Evolutionary conservation across 2,797 vertebrate genomes (phyloP), one percentile per base, ranked within the genome.

Genomic region (Manis crassicaudata): DNA sequence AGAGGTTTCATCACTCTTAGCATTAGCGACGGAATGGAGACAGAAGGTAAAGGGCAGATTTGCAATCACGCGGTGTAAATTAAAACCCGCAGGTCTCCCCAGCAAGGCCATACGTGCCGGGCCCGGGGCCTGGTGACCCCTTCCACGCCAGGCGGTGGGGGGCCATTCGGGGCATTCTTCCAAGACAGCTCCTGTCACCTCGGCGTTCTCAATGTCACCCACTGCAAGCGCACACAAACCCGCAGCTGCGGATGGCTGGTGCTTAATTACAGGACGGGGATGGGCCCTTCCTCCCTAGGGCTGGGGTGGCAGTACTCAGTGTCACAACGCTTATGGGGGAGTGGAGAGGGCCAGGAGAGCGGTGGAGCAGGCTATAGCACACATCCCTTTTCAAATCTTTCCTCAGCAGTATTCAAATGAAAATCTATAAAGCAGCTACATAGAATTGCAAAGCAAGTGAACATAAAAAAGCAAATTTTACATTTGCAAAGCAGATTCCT

Each of bases 31-130:
- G 96, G 63, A 94, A 95, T 10, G 84, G 88, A n/a, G 75, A 62
- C 93, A 96, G 88, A 94, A 96, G 81, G 16, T 43, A 93, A 95
- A 81, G 27, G 81, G 86, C 94, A 93, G 96, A 96, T 91, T 58
- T 96, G 96, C 21, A 65, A 79, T 96, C 56, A 43, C 35, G 37
- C 7, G 67, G 56, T 95, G 79, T 73, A 97, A 98, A 97, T 37
- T 73, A 89, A 95, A 98, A 97, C 32, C 96, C 85, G 0, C 68
- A 0, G 7, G 77, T 43, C 46, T 25, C 25, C 20, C 0, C 25
- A 90, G 46, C 6, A 18, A 46, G 46, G 46, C 46, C 46, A 46
- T 11, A 46, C 46, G 60, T 23, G 37, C 46, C 2, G 3, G 20
- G 27, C 21, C 20, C 0, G 0, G 0, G 60, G 46, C 27, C 32